These are phyloP conservation scores for Leptarthrus brevirostris DNA, from an alignment of 2,888 invertebrate species.

Conservation along the genomic window DNA sequence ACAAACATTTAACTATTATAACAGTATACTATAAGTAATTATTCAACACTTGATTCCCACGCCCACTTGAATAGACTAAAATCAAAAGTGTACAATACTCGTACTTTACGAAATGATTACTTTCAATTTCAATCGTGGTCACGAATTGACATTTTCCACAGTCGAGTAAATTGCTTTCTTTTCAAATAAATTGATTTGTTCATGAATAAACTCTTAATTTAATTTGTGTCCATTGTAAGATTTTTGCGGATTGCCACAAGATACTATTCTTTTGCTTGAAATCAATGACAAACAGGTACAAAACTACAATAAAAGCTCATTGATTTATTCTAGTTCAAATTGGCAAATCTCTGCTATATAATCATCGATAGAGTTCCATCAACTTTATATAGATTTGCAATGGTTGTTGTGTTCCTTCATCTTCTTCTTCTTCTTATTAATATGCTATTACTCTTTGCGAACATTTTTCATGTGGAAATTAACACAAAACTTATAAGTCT, in stretches of 20 bases:
- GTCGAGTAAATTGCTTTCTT: not conserved
- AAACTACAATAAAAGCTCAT: not conserved
- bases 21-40: too few species aligned
- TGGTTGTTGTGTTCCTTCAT: too few species aligned
- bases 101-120: too few species aligned
- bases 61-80: too few species aligned
- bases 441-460: not conserved
- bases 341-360: not conserved
- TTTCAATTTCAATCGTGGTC: too few species aligned
- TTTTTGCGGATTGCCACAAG: too few species aligned
- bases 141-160: constrained; percentile 44
- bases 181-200: constrained; percentile 27
- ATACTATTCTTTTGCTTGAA: not conserved
- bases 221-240: not conserved
- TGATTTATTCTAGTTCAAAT: not conserved
- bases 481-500: not conserved
- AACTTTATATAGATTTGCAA: too few species aligned
- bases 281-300: not conserved
- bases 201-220: constrained; percentile 18
- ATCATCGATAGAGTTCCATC: too few species aligned
- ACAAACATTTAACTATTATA: too few species aligned
- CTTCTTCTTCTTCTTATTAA: not conserved
- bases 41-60: too few species aligned
- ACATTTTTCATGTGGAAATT: constrained; percentile 34
- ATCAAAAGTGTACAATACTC: too few species aligned